Evolutionary conservation across 2,113 vertebrate genomes (phyloP), one percentile per base, ranked within the genome.

Genomic region (Brachypodius melanocephalos): DNA sequence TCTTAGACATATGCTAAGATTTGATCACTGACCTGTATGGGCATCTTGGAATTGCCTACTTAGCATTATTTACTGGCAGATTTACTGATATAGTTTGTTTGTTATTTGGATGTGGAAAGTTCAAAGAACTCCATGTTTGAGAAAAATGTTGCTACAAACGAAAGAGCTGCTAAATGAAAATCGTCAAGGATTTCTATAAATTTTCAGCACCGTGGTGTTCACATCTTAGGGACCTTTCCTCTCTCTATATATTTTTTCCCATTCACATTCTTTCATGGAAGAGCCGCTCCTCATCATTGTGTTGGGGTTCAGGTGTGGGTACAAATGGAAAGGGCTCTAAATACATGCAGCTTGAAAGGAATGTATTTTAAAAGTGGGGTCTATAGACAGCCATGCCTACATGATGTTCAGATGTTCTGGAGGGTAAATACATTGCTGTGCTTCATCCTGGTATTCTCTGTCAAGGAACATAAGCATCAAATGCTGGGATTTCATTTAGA

Each of bases 401-500:
- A 14, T 17, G 38, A 52, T 18, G 43, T 54, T 92, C 57, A 62
- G 14, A 38, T 13, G 26, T 74, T 79, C 85, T 86, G 46, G 13
- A 29, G n/a, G n/a, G 17, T 71, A 40, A 75, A 75, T 45, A 45
- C 45, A 34, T 94, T 58, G 24, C 62, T 80, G 57, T 84, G 48
- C 58, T 93, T 91, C 40, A 54, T 55, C 79, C 22, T 54, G 5
- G 6, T 75, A 31, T 61, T 90, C 69, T 93, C 54, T 57, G 57
- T 43, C 52, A 85, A 96, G 17, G 6, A 59, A 83, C 34, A 71
- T 74, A 93, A 96, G 40, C 73, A 85, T 75, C 62, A 62, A 48
- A 87, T 94, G 22, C 68, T 72, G 69, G 48, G 95, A 32, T 94
- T 94, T 86, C 19, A 91, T 91, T 96, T 90, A 92, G 84, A 95